Conservation (phyloP, 2,113 vertebrate species). For the human (Homo sapiens) region GRCh38 chrX:18987001-18987500, state of each 20-base stretch:
- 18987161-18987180: slow-evolving; percentile 17
- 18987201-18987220: slow-evolving; percentile 43
- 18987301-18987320: background rate
- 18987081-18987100: slow-evolving; percentile 33
- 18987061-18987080: slow-evolving; percentile 22
- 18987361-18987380: too few relatives aligned
- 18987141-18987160: background rate
- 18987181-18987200: background rate
- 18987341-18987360: too few relatives aligned
- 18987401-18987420: too few relatives aligned
- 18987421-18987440: too few relatives aligned
- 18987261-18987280: slow-evolving; percentile 23
- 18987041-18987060: slow-evolving; percentile 17
- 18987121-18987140: background rate
- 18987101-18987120: slow-evolving; percentile 32
- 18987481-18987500: too few relatives aligned
- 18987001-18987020: background rate
- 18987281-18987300: slow-evolving; percentile 15
- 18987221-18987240: slow-evolving; percentile 9
- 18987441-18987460: too few relatives aligned
- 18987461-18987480: too few relatives aligned
- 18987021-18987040: slow-evolving; percentile 29
- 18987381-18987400: too few relatives aligned
- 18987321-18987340: too few relatives aligned
- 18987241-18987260: slow-evolving; percentile 40